Evolutionary conservation across 37 sponge, comb jelly and placozoan genomes (phyloP).

Genomic region (Agelas oroides): DNA sequence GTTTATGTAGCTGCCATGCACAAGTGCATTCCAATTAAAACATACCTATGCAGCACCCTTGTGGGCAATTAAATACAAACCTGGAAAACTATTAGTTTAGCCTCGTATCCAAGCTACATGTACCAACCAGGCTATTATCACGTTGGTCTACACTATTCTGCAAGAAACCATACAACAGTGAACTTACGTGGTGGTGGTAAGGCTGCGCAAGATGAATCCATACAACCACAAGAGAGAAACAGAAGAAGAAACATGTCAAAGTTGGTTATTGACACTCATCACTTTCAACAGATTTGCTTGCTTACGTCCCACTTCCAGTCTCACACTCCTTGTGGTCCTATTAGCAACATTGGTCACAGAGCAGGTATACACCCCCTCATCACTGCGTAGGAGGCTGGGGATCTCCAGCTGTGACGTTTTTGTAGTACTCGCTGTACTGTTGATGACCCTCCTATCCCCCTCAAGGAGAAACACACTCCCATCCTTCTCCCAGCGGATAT

Average conservation of each 20-base stretch:
- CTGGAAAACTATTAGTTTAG: too few species aligned
- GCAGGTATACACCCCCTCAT: conserved; percentile 27
- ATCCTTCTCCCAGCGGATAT: conserved; percentile 33
- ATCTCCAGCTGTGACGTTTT: background rate
- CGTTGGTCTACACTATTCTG: too few species aligned
- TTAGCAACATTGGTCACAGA: background rate
- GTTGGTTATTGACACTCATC: background rate
- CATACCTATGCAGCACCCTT: too few species aligned
- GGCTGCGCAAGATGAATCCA: too few species aligned
- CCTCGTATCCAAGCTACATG: too few species aligned
- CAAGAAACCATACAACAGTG: too few species aligned
- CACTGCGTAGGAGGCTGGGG: background rate
- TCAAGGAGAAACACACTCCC: background rate
- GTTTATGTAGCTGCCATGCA: too few species aligned
- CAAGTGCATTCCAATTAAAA: too few species aligned
- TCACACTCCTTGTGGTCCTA: background rate
- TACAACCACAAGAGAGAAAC: background rate
- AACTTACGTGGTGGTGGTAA: too few species aligned
- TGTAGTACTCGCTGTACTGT: background rate
- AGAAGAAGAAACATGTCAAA: too few species aligned
- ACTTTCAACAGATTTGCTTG: background rate
- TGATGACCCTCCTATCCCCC: background rate
- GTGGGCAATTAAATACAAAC: too few species aligned
- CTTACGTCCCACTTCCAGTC: conserved; percentile 13
- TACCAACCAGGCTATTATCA: too few species aligned